These are phyloP conservation scores for Phataginus tricuspis DNA, from an alignment of 2,797 vertebrate genomes.

Conservation along the genomic window DNA sequence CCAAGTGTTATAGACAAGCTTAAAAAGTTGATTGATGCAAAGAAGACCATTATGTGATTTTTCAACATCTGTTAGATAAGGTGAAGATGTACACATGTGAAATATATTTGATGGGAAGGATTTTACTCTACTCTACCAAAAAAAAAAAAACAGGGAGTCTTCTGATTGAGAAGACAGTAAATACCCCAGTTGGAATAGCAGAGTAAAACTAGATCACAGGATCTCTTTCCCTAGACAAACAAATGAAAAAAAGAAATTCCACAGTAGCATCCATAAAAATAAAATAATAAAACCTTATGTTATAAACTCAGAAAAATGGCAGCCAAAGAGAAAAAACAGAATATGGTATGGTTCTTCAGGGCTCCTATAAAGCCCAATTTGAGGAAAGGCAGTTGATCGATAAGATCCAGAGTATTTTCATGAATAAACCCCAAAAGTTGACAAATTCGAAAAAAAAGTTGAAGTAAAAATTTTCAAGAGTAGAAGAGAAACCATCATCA, in stretches of 20 bases:
- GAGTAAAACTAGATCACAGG: not conserved
- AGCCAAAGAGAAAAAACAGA: not conserved
- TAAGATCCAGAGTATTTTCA: not conserved
- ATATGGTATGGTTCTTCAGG: not conserved
- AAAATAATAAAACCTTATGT: not conserved
- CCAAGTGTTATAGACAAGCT: not conserved
- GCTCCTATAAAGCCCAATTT: not conserved
- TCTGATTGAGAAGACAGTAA: not conserved
- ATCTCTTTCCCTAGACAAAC: not conserved
- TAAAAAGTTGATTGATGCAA: not conserved
- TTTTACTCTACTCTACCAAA: not conserved
- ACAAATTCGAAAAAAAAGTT: not conserved
- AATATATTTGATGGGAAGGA: not conserved
- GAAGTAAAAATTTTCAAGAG: not conserved
- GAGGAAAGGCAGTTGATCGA: not conserved
- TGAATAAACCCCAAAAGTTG: not conserved
- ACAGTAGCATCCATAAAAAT: not conserved
- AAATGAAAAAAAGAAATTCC: not conserved
- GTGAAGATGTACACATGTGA: not conserved
- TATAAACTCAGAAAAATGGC: constrained; percentile 3
- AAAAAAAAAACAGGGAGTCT: not conserved
- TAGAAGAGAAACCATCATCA: not conserved
- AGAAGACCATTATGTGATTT: not conserved
- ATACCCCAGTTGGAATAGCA: not conserved
- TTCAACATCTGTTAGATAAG: not conserved